These are phyloP conservation scores for human (Homo sapiens) DNA, from an alignment of 2,113 vertebrate genomes.

Conservation along the genomic window GRCh38 chr11:56816501-56817000, in stretches of 20 bases:
- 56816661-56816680: neutral
- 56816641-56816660: neutral
- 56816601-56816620: neutral
- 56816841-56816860: neutral
- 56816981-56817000: too few species aligned
- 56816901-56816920: neutral
- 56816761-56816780: too few species aligned
- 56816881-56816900: neutral
- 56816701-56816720: neutral
- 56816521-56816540: too few species aligned
- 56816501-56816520: neutral
- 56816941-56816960: too few species aligned
- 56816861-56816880: neutral
- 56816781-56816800: neutral
- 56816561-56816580: neutral
- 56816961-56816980: too few species aligned
- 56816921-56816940: neutral
- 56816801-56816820: neutral
- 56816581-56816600: neutral
- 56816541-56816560: neutral
- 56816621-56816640: neutral
- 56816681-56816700: neutral
- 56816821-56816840: neutral
- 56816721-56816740: neutral
- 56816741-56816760: too few species aligned